These are phyloP conservation scores for Geotria australis DNA, from an alignment of 2,797 vertebrate genomes.

Conservation along the genomic window DNA sequence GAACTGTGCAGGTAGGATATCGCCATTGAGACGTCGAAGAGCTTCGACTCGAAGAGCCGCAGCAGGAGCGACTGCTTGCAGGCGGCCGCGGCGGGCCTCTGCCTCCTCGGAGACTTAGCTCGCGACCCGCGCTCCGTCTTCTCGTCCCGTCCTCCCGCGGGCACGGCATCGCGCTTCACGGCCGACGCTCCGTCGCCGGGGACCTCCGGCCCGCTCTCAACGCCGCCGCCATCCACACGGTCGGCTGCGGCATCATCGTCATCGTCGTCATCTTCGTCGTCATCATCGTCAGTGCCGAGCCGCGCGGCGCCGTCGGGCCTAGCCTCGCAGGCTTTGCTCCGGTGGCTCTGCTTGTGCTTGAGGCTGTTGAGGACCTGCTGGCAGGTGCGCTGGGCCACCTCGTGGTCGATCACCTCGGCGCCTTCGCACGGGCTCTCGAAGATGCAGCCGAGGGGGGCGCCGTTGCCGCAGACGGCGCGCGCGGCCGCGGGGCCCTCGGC, in stretches of 20 bases:
- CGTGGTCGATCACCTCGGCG: constrained; percentile 38
- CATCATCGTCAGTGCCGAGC: not conserved
- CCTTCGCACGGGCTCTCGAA: constrained; percentile 34
- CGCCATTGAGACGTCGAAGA: constrained; percentile 91
- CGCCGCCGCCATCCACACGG: not conserved
- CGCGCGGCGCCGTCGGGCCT: constrained; percentile 1
- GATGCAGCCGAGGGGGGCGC: constrained; percentile 32
- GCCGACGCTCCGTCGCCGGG: not conserved
- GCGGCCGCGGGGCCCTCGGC: constrained; percentile 3
- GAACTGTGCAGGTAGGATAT: constrained; percentile 90
- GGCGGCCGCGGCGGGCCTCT: constrained; percentile 35
- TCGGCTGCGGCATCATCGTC: not conserved
- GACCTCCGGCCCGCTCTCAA: constrained; percentile 8
- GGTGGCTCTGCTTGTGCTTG: constrained; percentile 15
- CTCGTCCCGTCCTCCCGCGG: constrained; percentile 14
- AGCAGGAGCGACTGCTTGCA: constrained; percentile 69
- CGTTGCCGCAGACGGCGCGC: not conserved
- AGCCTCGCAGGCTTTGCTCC: not conserved
- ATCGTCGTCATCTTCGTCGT: fast-evolving
- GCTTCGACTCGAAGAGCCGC: constrained; percentile 72
- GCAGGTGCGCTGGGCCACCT: constrained; percentile 54
- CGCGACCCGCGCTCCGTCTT: constrained; percentile 8
- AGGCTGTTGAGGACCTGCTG: constrained; percentile 66
- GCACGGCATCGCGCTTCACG: constrained; percentile 8
- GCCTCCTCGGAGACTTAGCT: constrained; percentile 24